Evolutionary conservation across 2,797 vertebrate genomes (phyloP), one percentile per base, ranked within the genome.

Genomic region (Serranus cabrilla): DNA sequence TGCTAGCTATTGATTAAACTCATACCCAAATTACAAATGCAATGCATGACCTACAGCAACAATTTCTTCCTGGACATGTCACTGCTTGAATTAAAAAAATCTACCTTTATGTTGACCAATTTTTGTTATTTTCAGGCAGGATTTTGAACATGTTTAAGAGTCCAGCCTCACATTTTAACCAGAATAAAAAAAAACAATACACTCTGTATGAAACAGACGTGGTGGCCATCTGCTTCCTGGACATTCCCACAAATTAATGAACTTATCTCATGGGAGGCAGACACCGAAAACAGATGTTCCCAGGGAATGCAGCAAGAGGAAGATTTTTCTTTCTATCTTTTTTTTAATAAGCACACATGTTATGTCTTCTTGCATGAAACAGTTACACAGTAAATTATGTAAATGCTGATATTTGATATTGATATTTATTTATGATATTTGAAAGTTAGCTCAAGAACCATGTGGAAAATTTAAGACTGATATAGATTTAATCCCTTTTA

Each of bases 241-340:
- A 85, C 63, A 75, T 88, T 92, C 67, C 82, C 75, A 74, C 74
- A 89, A 84, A 88, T 86, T 76, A 91, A 91, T 90, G 72, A 83
- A 81, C 81, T 78, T 80, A 87, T 94, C 89, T 88, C 75, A 11
- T 73, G 88, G 83, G 90, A 92, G 46, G 43, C 65, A 45, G 43
- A 81, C 58, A 62, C 74, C 87, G 72, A 69, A 91, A 91, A 82
- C 90, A 91, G 89, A 92, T 93, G 91, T 89, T 72, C 72, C 0
- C 21, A 45, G 71, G 58, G 69, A 83, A 80, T 78, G 82, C 39
- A 72, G 60, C 0, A 5, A 72, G 59, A 81, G 21, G 17, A 40
- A 14, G 61, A 23, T 43, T 52, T 50, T 40, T 16, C 12, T 17
- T 11, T 40, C 23, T 54, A 50, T 66, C 21, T 46, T 59, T 55